Evolutionary conservation across 2,797 vertebrate species (phyloP).

Genomic region (Acanthornis magna): DNA sequence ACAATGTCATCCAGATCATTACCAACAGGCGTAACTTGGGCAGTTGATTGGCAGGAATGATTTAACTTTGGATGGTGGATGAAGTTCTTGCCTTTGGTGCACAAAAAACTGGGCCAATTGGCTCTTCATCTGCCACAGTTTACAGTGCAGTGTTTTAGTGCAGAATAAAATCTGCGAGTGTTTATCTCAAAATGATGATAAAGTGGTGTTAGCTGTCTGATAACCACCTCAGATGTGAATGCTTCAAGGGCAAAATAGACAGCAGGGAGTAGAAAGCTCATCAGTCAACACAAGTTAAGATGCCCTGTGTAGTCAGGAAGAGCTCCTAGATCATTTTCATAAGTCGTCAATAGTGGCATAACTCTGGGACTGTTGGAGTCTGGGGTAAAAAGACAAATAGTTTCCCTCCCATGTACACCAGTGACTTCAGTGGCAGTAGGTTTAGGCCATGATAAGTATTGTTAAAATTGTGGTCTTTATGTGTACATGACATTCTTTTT

Average conservation of each 20-base stretch:
- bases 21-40: background rate
- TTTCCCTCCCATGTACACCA: background rate
- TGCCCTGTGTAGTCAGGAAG: background rate
- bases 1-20: background rate
- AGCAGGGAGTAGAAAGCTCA: background rate
- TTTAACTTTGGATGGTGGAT: background rate
- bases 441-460: background rate
- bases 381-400: background rate
- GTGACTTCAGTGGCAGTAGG: background rate
- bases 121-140: background rate
- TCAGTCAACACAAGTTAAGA: background rate
- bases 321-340: background rate
- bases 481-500: background rate
- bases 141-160: background rate
- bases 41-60: background rate
- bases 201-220: background rate
- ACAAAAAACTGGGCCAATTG: background rate
- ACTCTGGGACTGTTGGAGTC: background rate
- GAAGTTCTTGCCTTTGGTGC: background rate
- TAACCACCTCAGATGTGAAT: background rate
- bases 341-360: background rate
- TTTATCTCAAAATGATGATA: background rate
- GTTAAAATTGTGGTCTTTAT: background rate
- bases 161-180: background rate
- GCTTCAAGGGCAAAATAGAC: background rate